A percentile compares a stretch with the other conserved stretches of the same genome.
Conservation (phyloP, 2,113 vertebrate species). For the Murina feae region DNA sequence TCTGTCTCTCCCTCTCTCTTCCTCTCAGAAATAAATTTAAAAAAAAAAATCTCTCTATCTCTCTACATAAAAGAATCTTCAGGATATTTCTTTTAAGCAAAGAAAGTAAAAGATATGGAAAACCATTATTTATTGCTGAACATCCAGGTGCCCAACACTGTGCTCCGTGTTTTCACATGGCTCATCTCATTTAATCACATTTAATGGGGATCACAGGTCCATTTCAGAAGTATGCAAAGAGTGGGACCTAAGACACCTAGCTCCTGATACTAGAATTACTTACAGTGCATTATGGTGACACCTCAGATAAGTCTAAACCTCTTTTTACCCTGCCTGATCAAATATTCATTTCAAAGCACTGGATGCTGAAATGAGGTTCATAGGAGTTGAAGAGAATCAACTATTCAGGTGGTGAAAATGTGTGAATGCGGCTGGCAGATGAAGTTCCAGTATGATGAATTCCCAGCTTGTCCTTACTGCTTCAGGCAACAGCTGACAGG, state of each 20-base stretch:
- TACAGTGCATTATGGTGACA: slow-evolving; percentile 76
- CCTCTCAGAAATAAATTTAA: too few species aligned
- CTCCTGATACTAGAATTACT: slow-evolving; percentile 65
- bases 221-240: slow-evolving; percentile 11
- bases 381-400: slow-evolving; percentile 72
- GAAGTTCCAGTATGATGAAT: slow-evolving; percentile 76
- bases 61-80: not conserved
- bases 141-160: not conserved
- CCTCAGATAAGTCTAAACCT: slow-evolving; percentile 76
- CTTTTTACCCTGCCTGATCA: slow-evolving; percentile 71
- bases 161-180: not conserved
- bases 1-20: too few species aligned
- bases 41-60: too few species aligned
- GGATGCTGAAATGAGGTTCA: slow-evolving; percentile 71
- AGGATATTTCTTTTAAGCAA: not conserved
- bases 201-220: slow-evolving; percentile 34
- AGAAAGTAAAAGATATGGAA: not conserved
- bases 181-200: slow-evolving; percentile 34
- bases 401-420: slow-evolving; percentile 83
- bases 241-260: slow-evolving; percentile 14
- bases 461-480: slow-evolving; percentile 80
- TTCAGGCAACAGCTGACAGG: slow-evolving; percentile 81
- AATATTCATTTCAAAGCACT: slow-evolving; percentile 80
- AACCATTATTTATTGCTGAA: slow-evolving; percentile 26
- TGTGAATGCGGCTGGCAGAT: slow-evolving; percentile 83